Evolutionary conservation across 2,797 vertebrate genomes (phyloP), one percentile per base, ranked within the genome.

Genomic region (Coracias cyanogaster): DNA sequence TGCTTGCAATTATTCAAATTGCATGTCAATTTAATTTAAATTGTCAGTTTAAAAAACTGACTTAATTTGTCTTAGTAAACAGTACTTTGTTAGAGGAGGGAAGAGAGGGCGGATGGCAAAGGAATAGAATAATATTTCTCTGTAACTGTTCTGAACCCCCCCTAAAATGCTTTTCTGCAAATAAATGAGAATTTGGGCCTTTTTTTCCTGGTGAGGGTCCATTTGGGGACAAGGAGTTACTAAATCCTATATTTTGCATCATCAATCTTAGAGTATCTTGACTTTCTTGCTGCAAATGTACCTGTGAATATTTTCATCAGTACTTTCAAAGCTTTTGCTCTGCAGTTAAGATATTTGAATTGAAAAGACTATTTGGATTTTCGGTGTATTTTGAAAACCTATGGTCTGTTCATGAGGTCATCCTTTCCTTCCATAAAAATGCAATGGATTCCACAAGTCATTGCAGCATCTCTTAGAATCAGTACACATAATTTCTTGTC

Each of bases 231-330:
- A 4, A 41, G 28, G n/a, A 65, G 11, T 52, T 57, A 25, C 41
- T 37, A 24, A 79, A 7, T 55, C 31, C 5, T 25, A 19, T 8
- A 62, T 64, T 66, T 86, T 39, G 70, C 14, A 5, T 6, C 6
- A 45, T 66, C 22, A 29, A 1, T 26, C n/a, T 62, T 24, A 3
- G 14, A 13, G 1, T 33, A 22, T 33, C 24, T 49, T 24, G 0
- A 1, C 3, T 57, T 82, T 82, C 22, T 45, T 28, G 5, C 41
- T 49, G 25, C 5, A 87, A 73, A n/a, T 37, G 4, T 49, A 15
- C 26, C 12, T 45, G 9, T 31, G 8, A 65, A 39, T 52, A 28
- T 9, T 83, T 88, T 29, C 10, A 4, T 18, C 28, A 37, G 6
- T 28, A 15, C 65, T 84, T 90, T 71, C 28, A 76, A 35, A 48